Evolutionary conservation across 2,113 vertebrate genomes (phyloP).

Genomic region (Gallinago media): DNA sequence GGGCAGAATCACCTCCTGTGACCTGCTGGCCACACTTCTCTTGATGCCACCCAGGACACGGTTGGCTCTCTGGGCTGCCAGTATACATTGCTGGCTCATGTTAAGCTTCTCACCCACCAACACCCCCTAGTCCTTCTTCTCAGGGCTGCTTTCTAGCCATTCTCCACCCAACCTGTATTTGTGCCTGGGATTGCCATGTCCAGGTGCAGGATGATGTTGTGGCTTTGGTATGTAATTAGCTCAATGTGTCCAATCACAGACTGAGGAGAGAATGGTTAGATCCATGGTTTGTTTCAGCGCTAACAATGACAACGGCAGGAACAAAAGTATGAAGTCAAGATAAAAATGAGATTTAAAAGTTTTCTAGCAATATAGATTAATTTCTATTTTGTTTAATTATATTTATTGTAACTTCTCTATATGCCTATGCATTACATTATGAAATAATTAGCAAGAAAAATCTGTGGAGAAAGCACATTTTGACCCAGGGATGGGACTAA

Average conservation of each 20-base stretch:
- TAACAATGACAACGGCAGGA: not conserved
- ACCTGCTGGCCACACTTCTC: too few species aligned
- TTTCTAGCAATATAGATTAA: not conserved
- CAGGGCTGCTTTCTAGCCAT: too few species aligned
- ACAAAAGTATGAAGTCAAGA: not conserved
- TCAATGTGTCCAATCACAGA: not conserved
- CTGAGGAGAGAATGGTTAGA: not conserved
- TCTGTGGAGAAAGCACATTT: not conserved
- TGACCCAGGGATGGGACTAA: not conserved
- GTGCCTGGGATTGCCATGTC: too few species aligned
- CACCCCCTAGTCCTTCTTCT: too few species aligned
- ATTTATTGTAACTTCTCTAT: not conserved
- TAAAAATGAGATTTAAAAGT: not conserved
- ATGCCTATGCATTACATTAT: not conserved
- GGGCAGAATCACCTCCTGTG: too few species aligned
- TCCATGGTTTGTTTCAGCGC: not conserved
- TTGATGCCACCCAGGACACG: too few species aligned
- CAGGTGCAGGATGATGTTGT: not conserved
- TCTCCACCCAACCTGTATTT: too few species aligned
- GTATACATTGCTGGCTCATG: too few species aligned
- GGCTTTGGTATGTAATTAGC: not conserved
- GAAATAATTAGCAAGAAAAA: not conserved
- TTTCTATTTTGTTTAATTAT: not conserved
- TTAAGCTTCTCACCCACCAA: too few species aligned
- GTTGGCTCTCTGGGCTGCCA: too few species aligned